A percentile compares a stretch with the other conserved stretches of the same genome.
These are phyloP conservation scores for Coptodon bakossiorum DNA, from an alignment of 2,113 vertebrate species.

Conservation along the genomic window DNA sequence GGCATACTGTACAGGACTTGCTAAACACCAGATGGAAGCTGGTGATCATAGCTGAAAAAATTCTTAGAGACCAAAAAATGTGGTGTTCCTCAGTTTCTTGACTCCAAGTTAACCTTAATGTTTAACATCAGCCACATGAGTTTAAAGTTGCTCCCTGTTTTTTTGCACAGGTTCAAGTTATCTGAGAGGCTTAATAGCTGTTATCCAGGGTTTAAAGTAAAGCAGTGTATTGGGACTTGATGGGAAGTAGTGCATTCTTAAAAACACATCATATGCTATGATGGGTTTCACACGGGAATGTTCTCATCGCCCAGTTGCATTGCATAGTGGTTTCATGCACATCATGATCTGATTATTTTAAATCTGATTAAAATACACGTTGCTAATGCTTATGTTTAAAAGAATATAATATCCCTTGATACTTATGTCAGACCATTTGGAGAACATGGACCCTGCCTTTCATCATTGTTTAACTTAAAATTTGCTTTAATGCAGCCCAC, in stretches of 20 bases:
- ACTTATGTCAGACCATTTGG: not conserved
- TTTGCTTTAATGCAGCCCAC: accelerated
- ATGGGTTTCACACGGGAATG: not conserved
- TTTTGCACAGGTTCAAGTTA: not conserved
- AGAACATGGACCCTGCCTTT: not conserved
- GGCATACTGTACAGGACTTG: not conserved
- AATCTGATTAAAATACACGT: not conserved
- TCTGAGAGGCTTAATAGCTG: not conserved
- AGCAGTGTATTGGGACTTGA: not conserved
- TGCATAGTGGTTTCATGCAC: not conserved
- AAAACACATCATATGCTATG: not conserved
- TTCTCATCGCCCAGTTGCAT: not conserved
- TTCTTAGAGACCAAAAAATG: not conserved
- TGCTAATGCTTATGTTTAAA: not conserved
- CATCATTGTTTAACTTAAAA: not conserved
- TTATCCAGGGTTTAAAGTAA: not conserved
- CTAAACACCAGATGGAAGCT: not conserved
- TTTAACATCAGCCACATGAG: not conserved
- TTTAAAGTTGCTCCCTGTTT: not conserved
- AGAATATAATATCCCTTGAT: not conserved
- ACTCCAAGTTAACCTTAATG: not conserved
- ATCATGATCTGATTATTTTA: not conserved
- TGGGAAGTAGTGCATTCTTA: not conserved
- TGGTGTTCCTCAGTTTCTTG: accelerated
- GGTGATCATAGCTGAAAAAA: not conserved